These are phyloP conservation scores for Pheosia gnoma DNA, from an alignment of 2,888 invertebrate species.

Conservation along the genomic window DNA sequence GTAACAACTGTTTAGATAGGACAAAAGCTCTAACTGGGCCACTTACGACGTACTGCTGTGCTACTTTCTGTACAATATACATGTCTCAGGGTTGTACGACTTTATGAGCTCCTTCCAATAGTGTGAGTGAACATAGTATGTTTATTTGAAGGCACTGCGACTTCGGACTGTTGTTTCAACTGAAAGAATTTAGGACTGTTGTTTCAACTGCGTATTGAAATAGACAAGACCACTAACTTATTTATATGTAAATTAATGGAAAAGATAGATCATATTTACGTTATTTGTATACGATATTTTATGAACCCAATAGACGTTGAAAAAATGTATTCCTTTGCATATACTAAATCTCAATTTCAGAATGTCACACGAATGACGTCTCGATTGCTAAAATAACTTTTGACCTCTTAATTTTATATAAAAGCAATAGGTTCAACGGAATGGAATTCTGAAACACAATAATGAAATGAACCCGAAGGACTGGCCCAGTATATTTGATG, in stretches of 20 bases:
- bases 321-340: too few relatives aligned
- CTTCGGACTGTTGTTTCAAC: background rate
- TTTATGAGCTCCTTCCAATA: conserved; percentile 1
- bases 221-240: too few relatives aligned
- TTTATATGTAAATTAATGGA: too few relatives aligned
- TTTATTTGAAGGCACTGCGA: background rate
- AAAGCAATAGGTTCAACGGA: conserved; percentile 9
- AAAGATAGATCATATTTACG: too few relatives aligned
- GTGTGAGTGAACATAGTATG: background rate
- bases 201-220: too few relatives aligned
- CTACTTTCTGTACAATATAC: conserved; percentile 43
- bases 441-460: conserved; percentile 16
- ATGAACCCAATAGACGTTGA: too few relatives aligned
- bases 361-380: too few relatives aligned
- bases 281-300: too few relatives aligned
- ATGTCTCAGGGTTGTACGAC: conserved; percentile 34
- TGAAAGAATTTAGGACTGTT: background rate
- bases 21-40: conserved; percentile 70
- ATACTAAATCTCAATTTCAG: too few relatives aligned
- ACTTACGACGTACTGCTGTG: conserved; percentile 50
- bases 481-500: conserved; percentile 14
- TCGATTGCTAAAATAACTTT: too few relatives aligned
- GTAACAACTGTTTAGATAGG: conserved; percentile 67
- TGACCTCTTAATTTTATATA: too few relatives aligned
- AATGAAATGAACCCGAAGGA: conserved; percentile 7